phyloP scores from a whole-genome alignment of 2,888 invertebrate species.

The Eristalis tenax region DNA sequence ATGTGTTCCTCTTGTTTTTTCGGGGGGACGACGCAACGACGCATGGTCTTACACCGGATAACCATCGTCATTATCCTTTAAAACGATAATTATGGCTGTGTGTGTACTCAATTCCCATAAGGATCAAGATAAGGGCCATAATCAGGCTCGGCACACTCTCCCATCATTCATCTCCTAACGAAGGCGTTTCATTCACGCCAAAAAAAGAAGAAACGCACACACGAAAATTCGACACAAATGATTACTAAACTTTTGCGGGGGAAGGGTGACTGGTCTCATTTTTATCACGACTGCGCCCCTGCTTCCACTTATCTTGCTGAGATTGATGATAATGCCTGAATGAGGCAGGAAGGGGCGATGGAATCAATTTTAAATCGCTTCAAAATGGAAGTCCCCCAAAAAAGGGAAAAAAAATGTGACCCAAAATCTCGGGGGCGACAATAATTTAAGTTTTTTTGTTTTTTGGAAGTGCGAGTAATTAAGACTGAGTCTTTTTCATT shows the following conservation, averaged over 20 bases:
- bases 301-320: neutral
- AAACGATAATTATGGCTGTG: constrained; percentile 44
- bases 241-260: constrained; percentile 10
- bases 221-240: neutral
- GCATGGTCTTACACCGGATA: constrained; percentile 24
- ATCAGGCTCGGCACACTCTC: constrained; percentile 8
- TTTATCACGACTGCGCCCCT: neutral
- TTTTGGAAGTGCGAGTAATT: neutral
- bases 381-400: neutral
- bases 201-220: neutral
- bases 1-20: too few relatives aligned
- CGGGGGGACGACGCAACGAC: neutral
- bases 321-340: constrained; percentile 14
- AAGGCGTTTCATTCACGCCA: constrained; percentile 6
- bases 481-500: constrained; percentile 28
- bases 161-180: neutral
- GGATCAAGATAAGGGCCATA: constrained; percentile 38
- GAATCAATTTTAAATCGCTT: constrained; percentile 53
- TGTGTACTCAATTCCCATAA: constrained; percentile 32
- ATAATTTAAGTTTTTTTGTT: constrained; percentile 11
- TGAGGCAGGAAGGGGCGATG: neutral
- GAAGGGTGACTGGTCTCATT: neutral
- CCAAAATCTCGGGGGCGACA: neutral
- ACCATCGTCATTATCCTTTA: constrained; percentile 37
- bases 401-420: neutral